Evolutionary conservation across 35 echinoderm and acorn worm genomes (phyloP), one percentile per base, ranked within the genome.

Genomic region (Acanthaster planci): DNA sequence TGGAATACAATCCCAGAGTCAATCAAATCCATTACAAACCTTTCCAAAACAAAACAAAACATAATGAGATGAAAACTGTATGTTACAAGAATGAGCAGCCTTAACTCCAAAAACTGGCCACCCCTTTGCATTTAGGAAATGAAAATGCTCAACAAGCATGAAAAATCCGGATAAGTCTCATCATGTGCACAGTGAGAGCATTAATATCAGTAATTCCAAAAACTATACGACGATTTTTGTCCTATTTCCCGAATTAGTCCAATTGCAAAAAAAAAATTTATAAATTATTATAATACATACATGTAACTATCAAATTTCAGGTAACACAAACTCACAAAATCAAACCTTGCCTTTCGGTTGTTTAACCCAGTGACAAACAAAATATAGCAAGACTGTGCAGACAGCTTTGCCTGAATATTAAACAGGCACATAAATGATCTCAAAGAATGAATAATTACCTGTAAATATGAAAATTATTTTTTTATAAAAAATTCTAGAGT

Each of bases 241-340:
- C n/a, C n/a, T n/a, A n/a, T n/a, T 34, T 72, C 30, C 18, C 30
- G 64, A 72, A 72, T 72, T 72, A 72, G 26, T 72, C 64, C 34
- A 26, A 72, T 72, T 72, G 64, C 64, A 19, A 72, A 72, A 40
- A 72, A 72, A 40, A 83, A 83, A 83, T 57, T 83, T 53, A 83
- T 83, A 83, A 83, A 83, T 83, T 58, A 83, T 83, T 83, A 83
- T 83, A 83, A 83, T 58, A 83, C 81, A 83, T 83, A 83, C n/a
- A n/a, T n/a, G n/a, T n/a, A n/a, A n/a, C 81, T 83, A n/a, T 57
- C 38, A 53, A 83, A 83, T 83, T 83, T 83, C 81, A 83, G 81
- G 53, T 53, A 83, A 57, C 53, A 83, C 30, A 57, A 58, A 83
- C 59, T 29, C 56, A 58, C 56, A 53, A 83, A 83, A 72, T 31